Evolutionary conservation across 2,797 vertebrate species (phyloP).

Genomic region (Podargus strigoides): DNA sequence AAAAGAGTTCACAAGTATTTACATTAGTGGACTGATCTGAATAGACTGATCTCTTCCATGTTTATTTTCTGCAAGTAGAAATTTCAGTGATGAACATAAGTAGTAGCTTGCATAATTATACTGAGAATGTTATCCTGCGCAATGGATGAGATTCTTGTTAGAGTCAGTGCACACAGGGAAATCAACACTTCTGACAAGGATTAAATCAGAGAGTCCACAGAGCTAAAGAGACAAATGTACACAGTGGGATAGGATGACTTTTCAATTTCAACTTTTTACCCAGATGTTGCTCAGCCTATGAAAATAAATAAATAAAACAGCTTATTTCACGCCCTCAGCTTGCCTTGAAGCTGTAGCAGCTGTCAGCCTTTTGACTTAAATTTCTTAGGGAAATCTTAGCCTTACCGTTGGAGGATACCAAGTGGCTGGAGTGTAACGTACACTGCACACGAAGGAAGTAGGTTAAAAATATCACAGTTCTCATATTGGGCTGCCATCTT

Average conservation of each 20-base stretch:
- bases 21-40: not conserved
- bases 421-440: not conserved
- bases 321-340: not conserved
- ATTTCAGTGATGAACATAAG: not conserved
- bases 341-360: not conserved
- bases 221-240: not conserved
- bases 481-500: not conserved
- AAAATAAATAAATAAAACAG: not conserved
- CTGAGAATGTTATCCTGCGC: not conserved
- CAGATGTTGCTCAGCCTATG: not conserved
- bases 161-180: not conserved
- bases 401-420: not conserved
- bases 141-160: not conserved
- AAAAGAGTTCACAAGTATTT: not conserved
- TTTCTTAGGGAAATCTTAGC: not conserved
- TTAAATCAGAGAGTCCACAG: not conserved
- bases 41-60: not conserved
- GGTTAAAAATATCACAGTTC: not conserved
- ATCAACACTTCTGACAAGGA: rapidly evolving
- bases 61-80: not conserved
- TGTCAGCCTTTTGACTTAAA: not conserved
- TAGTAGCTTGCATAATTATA: not conserved
- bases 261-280: not conserved
- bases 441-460: not conserved
- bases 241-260: not conserved